A percentile compares a stretch with the other conserved stretches of the same genome.
Evolutionary conservation across 2,113 vertebrate genomes (phyloP).

Genomic region (Argyrosomus japonicus): DNA sequence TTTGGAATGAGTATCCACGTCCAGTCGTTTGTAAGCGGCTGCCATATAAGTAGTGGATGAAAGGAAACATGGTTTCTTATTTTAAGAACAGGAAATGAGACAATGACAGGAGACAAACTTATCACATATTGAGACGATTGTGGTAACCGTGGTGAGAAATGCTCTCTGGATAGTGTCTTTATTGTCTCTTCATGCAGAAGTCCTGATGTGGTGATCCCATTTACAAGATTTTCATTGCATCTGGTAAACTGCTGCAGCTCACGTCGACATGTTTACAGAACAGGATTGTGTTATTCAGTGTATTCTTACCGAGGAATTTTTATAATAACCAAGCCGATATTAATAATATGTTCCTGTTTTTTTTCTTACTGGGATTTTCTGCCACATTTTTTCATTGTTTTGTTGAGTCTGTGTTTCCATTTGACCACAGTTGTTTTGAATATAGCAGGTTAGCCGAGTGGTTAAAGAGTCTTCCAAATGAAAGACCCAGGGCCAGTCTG

Average conservation of each 20-base stretch:
- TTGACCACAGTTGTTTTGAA: conserved; percentile 10
- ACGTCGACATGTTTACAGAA: conserved; percentile 29
- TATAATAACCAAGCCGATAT: not conserved
- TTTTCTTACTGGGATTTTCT: not conserved
- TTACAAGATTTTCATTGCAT: conserved; percentile 20
- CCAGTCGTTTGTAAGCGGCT: conserved; percentile 64
- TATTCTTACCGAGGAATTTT: conserved; percentile 5
- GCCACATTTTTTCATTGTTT: not conserved
- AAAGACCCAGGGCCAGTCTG: not conserved
- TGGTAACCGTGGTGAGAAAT: conserved; percentile 51
- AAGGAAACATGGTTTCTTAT: conserved; percentile 66
- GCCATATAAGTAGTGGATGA: conserved; percentile 68
- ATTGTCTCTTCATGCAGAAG: conserved; percentile 47
- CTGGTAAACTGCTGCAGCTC: conserved; percentile 19
- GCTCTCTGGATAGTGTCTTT: conserved; percentile 43
- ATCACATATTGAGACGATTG: conserved; percentile 72
- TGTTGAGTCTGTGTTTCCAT: conserved; percentile 14
- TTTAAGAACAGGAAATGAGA: conserved; percentile 78
- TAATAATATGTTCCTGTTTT: not conserved
- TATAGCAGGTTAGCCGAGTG: conserved; percentile 7
- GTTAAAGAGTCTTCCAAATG: not conserved
- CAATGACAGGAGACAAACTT: conserved; percentile 73
- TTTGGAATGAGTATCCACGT: conserved; percentile 67
- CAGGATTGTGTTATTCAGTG: not conserved
- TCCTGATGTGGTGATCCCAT: conserved; percentile 32